Conservation (phyloP, 2,888 invertebrate species). For the Volucella inflata region DNA sequence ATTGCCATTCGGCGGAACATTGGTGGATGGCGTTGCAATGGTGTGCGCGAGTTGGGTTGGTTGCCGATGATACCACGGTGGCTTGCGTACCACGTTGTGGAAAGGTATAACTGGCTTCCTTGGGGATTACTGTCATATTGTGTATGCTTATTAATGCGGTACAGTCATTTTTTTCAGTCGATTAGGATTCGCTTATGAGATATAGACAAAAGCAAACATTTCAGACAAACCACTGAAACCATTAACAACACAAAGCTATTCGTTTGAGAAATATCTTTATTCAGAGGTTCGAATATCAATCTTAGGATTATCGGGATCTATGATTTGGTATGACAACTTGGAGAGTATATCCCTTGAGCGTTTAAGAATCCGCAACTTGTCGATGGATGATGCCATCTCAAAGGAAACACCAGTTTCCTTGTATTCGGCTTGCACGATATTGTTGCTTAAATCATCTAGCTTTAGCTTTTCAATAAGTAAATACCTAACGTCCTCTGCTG, state of each 20-base stretch:
- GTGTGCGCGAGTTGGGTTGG: conserved; percentile 1
- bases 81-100: conserved; percentile 1
- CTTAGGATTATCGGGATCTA: conserved; percentile 38
- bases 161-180: conserved; percentile 58
- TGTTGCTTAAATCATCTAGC: conserved; percentile 44
- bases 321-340: conserved; percentile 42
- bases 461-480: conserved; percentile 61
- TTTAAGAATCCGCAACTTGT: conserved; percentile 63
- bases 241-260: not conserved
- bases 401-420: conserved; percentile 32
- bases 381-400: conserved; percentile 53
- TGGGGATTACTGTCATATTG: conserved; percentile 65
- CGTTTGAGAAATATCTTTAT: conserved; percentile 6
- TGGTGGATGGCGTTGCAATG: conserved; percentile 10
- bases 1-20: conserved; percentile 67
- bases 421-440: conserved; percentile 61
- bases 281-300: conserved; percentile 46
- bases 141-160: conserved; percentile 55
- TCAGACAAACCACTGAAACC: conserved; percentile 23
- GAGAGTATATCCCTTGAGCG: conserved; percentile 46
- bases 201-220: conserved; percentile 24
- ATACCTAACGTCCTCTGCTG: conserved; percentile 62
- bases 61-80: not conserved
- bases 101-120: conserved; percentile 58
- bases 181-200: conserved; percentile 44